Evolutionary conservation across 92 coral and sea anemone genomes (phyloP).

Genomic region (Metridium senile): DNA sequence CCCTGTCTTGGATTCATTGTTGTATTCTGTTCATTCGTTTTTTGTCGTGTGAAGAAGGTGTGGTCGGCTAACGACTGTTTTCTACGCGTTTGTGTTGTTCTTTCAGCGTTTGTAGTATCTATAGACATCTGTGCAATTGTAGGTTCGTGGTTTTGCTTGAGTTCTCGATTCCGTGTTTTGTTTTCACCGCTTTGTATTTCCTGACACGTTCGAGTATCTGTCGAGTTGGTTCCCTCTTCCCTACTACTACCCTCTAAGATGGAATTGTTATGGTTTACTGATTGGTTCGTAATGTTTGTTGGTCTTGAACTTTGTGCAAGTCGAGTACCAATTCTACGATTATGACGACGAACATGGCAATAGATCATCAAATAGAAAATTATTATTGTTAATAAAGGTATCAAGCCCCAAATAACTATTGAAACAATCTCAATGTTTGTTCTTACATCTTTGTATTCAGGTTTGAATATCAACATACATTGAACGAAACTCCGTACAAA

Average conservation of each 20-base stretch:
- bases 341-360: not conserved
- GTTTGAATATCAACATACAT: not conserved
- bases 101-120: no score
- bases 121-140: no score
- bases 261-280: not conserved
- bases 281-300: not conserved
- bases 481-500: not conserved
- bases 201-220: not conserved
- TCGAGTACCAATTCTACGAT: slow-evolving; percentile 5
- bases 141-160: not conserved
- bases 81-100: no score
- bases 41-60: not conserved
- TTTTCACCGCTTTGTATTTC: not conserved
- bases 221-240: not conserved
- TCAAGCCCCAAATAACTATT: not conserved
- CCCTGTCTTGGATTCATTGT: no score
- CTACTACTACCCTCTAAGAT: not conserved
- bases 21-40: not conserved
- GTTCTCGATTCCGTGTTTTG: not conserved
- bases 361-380: slow-evolving; percentile 1
- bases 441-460: not conserved
- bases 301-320: not conserved
- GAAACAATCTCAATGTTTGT: not conserved
- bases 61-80: no score
- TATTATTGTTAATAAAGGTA: not conserved